Conservation (phyloP, 2,888 invertebrate genomes). For the Morpho achilles region DNA sequence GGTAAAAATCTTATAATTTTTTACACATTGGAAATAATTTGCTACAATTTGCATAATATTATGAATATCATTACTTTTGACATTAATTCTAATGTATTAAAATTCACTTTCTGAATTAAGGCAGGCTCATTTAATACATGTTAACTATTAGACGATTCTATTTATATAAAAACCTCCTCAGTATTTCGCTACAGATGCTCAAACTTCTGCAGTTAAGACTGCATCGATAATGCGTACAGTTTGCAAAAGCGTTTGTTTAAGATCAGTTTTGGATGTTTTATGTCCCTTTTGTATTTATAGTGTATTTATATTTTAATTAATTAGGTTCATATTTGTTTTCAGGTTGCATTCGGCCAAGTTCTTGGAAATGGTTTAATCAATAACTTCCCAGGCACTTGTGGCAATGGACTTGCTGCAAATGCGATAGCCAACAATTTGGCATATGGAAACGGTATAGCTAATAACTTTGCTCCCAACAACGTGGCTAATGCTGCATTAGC, state of each 20-base stretch:
- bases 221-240: not conserved
- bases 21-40: not conserved
- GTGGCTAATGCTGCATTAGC: slow-evolving; percentile 4
- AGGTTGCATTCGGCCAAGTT: slow-evolving; percentile 34
- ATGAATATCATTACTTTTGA: not conserved
- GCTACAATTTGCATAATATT: not conserved
- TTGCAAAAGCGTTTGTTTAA: not conserved
- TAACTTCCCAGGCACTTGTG: slow-evolving; percentile 23
- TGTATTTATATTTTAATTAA: not conserved
- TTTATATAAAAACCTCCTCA: not conserved
- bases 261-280: not conserved
- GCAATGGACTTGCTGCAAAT: slow-evolving; percentile 9
- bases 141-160: not conserved
- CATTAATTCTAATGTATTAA: not conserved
- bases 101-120: no score
- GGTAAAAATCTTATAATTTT: slow-evolving; percentile 5
- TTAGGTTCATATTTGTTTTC: slow-evolving; percentile 23
- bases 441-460: slow-evolving; percentile 1
- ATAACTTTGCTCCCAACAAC: slow-evolving; percentile 6
- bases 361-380: slow-evolving; percentile 23
- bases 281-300: not conserved
- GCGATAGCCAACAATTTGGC: slow-evolving; percentile 16
- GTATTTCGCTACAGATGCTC: not conserved
- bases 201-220: not conserved
- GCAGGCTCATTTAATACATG: not conserved